A percentile compares a stretch with the other conserved stretches of the same genome.
Conservation (phyloP, 92 coral and sea anemone species). For the Anthopleura xanthogrammica region DNA sequence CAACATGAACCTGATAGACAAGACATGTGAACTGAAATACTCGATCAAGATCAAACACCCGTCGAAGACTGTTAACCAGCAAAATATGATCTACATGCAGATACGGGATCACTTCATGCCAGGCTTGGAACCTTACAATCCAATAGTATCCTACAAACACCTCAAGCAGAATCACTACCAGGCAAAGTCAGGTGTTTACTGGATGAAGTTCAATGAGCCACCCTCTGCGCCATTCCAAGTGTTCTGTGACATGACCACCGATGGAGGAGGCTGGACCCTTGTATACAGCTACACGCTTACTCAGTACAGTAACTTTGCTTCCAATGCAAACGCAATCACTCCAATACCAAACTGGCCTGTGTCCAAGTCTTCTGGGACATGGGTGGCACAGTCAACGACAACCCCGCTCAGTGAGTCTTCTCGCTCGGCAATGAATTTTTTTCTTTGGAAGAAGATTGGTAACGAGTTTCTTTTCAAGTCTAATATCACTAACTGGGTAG, state of each 20-base stretch:
- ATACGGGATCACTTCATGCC: not conserved
- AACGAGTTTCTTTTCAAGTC: conserved; percentile 51
- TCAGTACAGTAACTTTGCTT: not conserved
- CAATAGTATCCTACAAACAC: not conserved
- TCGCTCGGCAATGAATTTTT: conserved; percentile 40
- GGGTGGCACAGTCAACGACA: not conserved
- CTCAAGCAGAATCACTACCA: not conserved
- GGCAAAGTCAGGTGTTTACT: conserved; percentile 15
- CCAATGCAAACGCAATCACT: not conserved
- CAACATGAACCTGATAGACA: conserved; percentile 16
- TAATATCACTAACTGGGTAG: conserved; percentile 32
- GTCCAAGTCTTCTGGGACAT: not conserved
- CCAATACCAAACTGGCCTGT: conserved; percentile 17
- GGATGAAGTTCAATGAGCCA: not conserved
- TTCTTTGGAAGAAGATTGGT: conserved; percentile 40
- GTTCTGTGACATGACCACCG: conserved; percentile 15
- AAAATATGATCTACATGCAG: not conserved
- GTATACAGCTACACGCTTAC: conserved; percentile 16
- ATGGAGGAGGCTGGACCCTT: conserved; percentile 18
- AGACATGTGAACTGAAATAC: conserved; percentile 20
- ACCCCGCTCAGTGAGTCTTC: conserved; percentile 24
- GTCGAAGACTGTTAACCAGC: not conserved
- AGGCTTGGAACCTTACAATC: not conserved
- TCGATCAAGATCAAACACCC: conserved; percentile 11
- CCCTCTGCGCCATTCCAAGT: not conserved